Evolutionary conservation across 2,797 vertebrate species (phyloP), one percentile per base, ranked within the genome.

Genomic region (Crotalus adamanteus): DNA sequence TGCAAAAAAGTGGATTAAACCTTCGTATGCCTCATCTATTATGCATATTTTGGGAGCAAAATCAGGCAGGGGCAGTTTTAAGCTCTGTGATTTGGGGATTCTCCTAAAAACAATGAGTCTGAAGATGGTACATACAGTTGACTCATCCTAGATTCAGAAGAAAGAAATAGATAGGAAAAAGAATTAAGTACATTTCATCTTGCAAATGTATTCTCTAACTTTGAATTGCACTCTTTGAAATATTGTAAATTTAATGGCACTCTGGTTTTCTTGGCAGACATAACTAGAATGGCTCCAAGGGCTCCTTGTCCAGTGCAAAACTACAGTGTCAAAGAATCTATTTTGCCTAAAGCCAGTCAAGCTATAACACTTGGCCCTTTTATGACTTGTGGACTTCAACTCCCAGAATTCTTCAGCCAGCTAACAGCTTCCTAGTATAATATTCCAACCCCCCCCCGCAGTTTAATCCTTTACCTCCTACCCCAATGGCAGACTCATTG

Each of bases 401-500:
- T 53, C 51, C 51, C 51, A 53, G 51, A 53, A 53, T 53, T 53
- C 51, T 2, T 9, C 51, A 53, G 51, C 51, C 51, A 53, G 51
- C 51, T 4, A 65, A 18, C 28, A 51, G 57, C 3, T 31, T 28
- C 22, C 14, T 4, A 1, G 8, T 20, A 37, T 12, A 65, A 55
- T 69, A 69, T 31, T 31, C 31, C 31, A 31, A 1, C 4, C 37
- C 37, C 6, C 12, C 26, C 51, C 51, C 9, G 51, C 51, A n/a
- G 14, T 51, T 28, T 85, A 12, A 5, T 57, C 47, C 87, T 89
- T 91, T 91, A 92, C 94, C 94, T 93, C 90, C 92, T 28, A 92
- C 92, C 4, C 93, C 93, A 4, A 94, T 86, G 91, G 91, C 53
- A 18, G 89, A 51, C 2, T 94, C 89, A 22, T 88, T 90, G 37